phyloP scores from a whole-genome alignment of 2,797 vertebrate species.

The Cynopterus sphinx region DNA sequence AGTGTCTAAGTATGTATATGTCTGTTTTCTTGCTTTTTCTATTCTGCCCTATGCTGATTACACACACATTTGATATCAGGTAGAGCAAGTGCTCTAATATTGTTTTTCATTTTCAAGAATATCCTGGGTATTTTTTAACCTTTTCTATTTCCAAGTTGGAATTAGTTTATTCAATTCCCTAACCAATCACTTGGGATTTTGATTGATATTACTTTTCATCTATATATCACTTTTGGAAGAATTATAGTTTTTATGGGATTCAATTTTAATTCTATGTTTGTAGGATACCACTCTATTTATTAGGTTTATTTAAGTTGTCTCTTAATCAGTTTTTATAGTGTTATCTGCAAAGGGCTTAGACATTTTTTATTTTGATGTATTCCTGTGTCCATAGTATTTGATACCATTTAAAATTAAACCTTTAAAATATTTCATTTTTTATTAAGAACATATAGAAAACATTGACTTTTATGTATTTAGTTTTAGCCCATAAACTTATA shows the following conservation, averaged over 20 bases:
- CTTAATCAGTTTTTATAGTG: not conserved
- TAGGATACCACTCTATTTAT: not conserved
- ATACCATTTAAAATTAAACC: not conserved
- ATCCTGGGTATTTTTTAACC: not conserved
- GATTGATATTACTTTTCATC: not conserved
- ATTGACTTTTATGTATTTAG: not conserved
- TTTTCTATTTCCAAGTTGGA: not conserved
- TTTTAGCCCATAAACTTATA: not conserved
- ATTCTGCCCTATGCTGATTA: not conserved
- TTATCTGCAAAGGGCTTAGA: not conserved
- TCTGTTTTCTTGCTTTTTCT: not conserved
- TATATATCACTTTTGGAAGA: not conserved
- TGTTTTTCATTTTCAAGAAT: not conserved
- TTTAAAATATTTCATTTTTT: slow-evolving; percentile 39
- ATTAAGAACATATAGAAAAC: not conserved
- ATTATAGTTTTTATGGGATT: not conserved
- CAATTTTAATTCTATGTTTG: not conserved
- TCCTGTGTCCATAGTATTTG: not conserved
- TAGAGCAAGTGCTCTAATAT: not conserved
- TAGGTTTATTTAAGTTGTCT: not conserved
- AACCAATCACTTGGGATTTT: not conserved
- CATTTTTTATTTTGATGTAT: not conserved
- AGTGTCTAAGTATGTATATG: not conserved
- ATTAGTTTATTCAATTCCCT: not conserved
- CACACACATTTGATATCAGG: not conserved